phyloP scores from a whole-genome alignment of 92 coral and sea anemone genomes.

The Scolanthus callimorphus region DNA sequence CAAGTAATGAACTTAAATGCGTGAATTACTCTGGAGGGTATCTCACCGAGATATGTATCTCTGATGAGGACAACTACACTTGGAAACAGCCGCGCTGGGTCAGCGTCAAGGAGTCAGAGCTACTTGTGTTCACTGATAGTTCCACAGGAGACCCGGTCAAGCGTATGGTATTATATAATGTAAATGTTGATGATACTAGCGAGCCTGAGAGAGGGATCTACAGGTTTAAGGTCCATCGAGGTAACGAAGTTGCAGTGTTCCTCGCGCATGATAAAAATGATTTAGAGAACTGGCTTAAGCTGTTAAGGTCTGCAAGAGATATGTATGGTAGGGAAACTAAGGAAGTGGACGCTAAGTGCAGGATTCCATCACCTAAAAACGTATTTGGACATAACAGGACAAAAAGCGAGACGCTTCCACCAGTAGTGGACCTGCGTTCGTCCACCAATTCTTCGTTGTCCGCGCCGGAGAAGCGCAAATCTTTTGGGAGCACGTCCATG shows the following conservation, averaged over 20 bases:
- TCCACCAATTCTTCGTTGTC: slow-evolving; percentile 18
- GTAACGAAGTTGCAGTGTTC: slow-evolving; percentile 40
- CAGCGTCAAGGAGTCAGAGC: slow-evolving; percentile 57
- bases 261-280: slow-evolving; percentile 50
- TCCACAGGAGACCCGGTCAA: slow-evolving; percentile 61
- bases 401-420: slow-evolving; percentile 63
- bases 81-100: slow-evolving; percentile 68
- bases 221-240: slow-evolving; percentile 56
- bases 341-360: slow-evolving; percentile 19
- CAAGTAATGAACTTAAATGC: slow-evolving; percentile 52
- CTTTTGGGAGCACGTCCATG: slow-evolving; percentile 18
- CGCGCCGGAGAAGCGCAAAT: slow-evolving; percentile 25
- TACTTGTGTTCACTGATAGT: slow-evolving; percentile 57
- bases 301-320: slow-evolving; percentile 37
- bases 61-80: slow-evolving; percentile 35
- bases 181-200: slow-evolving; percentile 50
- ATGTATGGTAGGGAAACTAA: slow-evolving; percentile 18
- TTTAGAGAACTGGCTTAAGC: slow-evolving; percentile 72
- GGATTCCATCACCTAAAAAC: slow-evolving; percentile 65
- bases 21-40: slow-evolving; percentile 66
- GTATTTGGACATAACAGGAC: slow-evolving; percentile 56
- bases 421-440: slow-evolving; percentile 10
- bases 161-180: slow-evolving; percentile 50
- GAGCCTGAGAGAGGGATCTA: slow-evolving; percentile 43
- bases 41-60: slow-evolving; percentile 54